Evolutionary conservation across 1,140 invertebrate genomes (phyloP).

Genomic region (Venturia canescens): DNA sequence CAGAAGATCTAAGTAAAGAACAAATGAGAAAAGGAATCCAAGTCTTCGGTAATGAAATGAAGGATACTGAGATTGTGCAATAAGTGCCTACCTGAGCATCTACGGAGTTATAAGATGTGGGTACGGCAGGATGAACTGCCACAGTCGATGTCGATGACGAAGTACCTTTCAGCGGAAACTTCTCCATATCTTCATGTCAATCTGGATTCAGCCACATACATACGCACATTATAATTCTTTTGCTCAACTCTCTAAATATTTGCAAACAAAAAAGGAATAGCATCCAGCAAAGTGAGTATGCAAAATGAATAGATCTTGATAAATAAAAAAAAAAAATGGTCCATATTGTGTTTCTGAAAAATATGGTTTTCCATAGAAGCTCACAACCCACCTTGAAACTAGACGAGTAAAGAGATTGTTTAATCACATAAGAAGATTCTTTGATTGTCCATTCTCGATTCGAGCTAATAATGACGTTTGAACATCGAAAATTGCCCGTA

Average conservation of each 20-base stretch:
- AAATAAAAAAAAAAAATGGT: too few relatives aligned
- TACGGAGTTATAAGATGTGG: conserved; percentile 73
- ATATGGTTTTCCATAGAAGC: too few relatives aligned
- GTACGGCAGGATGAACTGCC: conserved; percentile 67
- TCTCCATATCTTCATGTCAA: conserved; percentile 74
- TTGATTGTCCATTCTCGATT: too few relatives aligned
- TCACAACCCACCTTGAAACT: too few relatives aligned
- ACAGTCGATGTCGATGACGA: conserved; percentile 67
- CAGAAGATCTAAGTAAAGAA: not conserved
- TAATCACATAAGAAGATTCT: too few relatives aligned
- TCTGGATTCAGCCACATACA: conserved; percentile 58
- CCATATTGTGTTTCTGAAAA: too few relatives aligned
- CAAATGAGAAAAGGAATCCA: not conserved
- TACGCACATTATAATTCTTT: conserved; percentile 41
- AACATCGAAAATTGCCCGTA: too few relatives aligned
- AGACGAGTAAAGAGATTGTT: too few relatives aligned
- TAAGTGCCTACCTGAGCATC: conserved; percentile 71
- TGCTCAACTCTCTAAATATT: not conserved
- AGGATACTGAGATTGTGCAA: conserved; percentile 23
- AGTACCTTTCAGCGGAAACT: conserved; percentile 76
- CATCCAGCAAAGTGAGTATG: not conserved
- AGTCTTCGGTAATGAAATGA: not conserved
- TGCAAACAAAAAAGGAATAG: not conserved
- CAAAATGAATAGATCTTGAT: too few relatives aligned
- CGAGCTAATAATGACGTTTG: too few relatives aligned